phyloP scores from a whole-genome alignment of 2,797 vertebrate species.

The Cirrhinus mrigala region DNA sequence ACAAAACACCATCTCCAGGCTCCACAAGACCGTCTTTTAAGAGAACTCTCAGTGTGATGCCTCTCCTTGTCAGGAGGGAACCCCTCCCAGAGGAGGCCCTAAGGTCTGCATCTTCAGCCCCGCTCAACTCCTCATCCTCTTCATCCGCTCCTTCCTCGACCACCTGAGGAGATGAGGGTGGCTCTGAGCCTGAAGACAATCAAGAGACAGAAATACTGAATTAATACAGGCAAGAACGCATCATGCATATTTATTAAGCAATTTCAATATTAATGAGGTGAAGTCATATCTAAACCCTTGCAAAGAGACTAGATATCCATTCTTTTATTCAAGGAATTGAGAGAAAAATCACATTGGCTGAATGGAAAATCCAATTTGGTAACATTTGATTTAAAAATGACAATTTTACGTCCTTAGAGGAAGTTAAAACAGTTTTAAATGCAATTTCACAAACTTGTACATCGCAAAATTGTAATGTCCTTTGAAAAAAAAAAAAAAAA shows the following conservation, averaged over 20 bases:
- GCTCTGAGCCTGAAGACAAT: slow-evolving; percentile 78
- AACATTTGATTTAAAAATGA: not conserved
- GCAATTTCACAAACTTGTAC: slow-evolving; percentile 19
- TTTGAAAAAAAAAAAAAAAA: too few species aligned
- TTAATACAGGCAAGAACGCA: not conserved
- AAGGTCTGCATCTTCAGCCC: slow-evolving; percentile 80
- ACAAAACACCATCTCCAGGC: slow-evolving; percentile 88
- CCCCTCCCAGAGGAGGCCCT: slow-evolving; percentile 76
- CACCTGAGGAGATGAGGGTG: slow-evolving; percentile 79
- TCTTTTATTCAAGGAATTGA: not conserved
- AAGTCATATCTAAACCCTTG: not conserved
- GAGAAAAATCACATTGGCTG: not conserved
- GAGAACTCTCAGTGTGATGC: slow-evolving; percentile 92
- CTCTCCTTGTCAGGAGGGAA: slow-evolving; percentile 87
- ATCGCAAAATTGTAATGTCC: not conserved
- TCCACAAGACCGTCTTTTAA: slow-evolving; percentile 93
- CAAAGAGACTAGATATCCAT: not conserved
- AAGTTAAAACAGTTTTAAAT: slow-evolving; percentile 20
- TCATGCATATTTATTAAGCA: not conserved
- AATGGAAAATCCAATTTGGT: not conserved
- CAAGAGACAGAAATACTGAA: slow-evolving; percentile 42
- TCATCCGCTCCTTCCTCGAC: slow-evolving; percentile 88
- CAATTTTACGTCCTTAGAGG: not conserved
- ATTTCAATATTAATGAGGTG: slow-evolving; percentile 1
- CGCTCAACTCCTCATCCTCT: slow-evolving; percentile 90